Evolutionary conservation across 2,888 invertebrate genomes (phyloP).

Genomic region (Limnephilus auricula): DNA sequence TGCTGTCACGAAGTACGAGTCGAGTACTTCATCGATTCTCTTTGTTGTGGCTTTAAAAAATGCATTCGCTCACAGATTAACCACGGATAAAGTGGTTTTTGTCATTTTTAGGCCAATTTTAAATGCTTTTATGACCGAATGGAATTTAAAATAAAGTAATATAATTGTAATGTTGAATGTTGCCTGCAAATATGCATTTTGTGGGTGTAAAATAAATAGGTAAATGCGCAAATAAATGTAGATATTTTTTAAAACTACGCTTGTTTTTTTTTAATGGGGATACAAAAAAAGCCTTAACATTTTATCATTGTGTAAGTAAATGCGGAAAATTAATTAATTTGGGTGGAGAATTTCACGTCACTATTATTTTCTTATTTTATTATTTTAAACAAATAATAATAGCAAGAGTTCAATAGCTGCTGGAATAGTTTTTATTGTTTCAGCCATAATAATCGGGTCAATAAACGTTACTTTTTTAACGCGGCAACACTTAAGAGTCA

Average conservation of each 20-base stretch:
- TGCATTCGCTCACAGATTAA: slow-evolving; percentile 58
- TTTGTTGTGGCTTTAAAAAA: slow-evolving; percentile 63
- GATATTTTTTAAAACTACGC: too few relatives aligned
- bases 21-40: slow-evolving; percentile 58
- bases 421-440: too few relatives aligned
- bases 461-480: not conserved
- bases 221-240: not conserved
- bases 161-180: not conserved
- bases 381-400: too few relatives aligned
- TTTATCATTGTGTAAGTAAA: too few relatives aligned
- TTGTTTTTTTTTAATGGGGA: too few relatives aligned
- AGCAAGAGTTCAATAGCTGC: too few relatives aligned
- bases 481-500: not conserved
- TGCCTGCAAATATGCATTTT: not conserved
- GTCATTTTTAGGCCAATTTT: slow-evolving; percentile 32
- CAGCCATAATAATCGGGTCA: too few relatives aligned
- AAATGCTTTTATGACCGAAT: not conserved
- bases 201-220: not conserved
- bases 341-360: too few relatives aligned
- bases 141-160: not conserved
- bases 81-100: slow-evolving; percentile 31
- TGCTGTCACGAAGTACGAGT: slow-evolving; percentile 57
- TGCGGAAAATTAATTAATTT: too few relatives aligned
- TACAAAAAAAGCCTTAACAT: too few relatives aligned
- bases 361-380: too few relatives aligned